Conservation (phyloP, 2,888 invertebrate species). For the Xestia c-nigrum region DNA sequence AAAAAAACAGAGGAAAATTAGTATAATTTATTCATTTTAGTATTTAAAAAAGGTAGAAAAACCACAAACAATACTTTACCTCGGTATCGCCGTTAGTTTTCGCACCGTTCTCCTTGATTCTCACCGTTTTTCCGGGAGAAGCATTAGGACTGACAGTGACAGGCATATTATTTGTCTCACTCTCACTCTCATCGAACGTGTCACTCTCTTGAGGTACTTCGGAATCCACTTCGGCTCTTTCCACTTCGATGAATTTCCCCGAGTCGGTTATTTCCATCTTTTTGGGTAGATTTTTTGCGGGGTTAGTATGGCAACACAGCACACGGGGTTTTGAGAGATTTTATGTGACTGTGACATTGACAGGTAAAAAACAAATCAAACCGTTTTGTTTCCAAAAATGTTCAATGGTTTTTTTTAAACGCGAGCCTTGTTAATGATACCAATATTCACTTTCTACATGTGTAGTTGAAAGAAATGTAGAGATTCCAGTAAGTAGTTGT, state of each 20-base stretch:
- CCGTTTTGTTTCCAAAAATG: neutral
- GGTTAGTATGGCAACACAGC: conserved; percentile 85
- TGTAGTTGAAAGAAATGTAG: neutral
- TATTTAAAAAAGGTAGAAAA: conserved; percentile 34
- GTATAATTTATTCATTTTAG: conserved; percentile 57
- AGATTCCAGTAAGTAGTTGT: neutral
- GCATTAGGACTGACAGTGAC: conserved; percentile 79
- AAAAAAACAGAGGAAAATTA: conserved; percentile 59
- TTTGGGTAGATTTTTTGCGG: conserved; percentile 74
- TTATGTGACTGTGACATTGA: conserved; percentile 60
- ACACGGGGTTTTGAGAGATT: conserved; percentile 69
- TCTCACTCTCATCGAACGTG: conserved; percentile 67
- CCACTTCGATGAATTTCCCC: conserved; percentile 89
- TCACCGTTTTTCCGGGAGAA: conserved; percentile 85
- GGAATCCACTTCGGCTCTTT: conserved; percentile 76
- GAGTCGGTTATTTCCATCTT: conserved; percentile 89
- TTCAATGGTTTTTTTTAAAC: neutral
- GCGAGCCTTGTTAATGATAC: neutral
- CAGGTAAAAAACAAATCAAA: neutral
- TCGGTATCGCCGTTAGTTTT: conserved; percentile 79
- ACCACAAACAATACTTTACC: conserved; percentile 73
- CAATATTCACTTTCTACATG: neutral
- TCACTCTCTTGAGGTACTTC: conserved; percentile 65
- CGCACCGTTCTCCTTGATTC: conserved; percentile 87
- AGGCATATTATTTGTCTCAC: conserved; percentile 65